Conservation (phyloP, 2,888 invertebrate genomes). For the Calameuta filiformis region DNA sequence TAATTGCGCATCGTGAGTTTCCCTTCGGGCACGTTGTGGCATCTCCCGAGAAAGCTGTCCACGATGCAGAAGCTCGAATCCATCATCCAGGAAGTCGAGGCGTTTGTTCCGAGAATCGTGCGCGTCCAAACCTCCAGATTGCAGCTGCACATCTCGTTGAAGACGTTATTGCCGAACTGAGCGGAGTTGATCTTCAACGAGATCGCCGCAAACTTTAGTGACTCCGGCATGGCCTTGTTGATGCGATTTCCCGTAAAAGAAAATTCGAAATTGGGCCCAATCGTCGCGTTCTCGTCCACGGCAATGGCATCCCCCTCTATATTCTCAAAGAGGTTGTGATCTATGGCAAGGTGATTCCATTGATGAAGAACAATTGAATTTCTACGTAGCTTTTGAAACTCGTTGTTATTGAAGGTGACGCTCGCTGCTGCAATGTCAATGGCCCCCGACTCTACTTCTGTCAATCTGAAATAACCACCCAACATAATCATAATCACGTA, state of each 20-base stretch:
- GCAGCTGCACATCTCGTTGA: slow-evolving; percentile 74
- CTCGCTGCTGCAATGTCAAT: slow-evolving; percentile 74
- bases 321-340: slow-evolving; percentile 74
- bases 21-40: slow-evolving; percentile 75
- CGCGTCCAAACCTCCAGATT: slow-evolving; percentile 72
- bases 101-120: slow-evolving; percentile 66
- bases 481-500: background rate
- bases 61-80: slow-evolving; percentile 75
- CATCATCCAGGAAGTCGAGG: slow-evolving; percentile 65
- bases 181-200: slow-evolving; percentile 65
- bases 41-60: slow-evolving; percentile 70
- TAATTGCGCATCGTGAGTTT: slow-evolving; percentile 74
- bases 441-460: slow-evolving; percentile 72
- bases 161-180: slow-evolving; percentile 72
- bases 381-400: slow-evolving; percentile 71
- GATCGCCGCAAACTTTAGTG: slow-evolving; percentile 73
- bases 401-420: slow-evolving; percentile 72
- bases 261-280: slow-evolving; percentile 63
- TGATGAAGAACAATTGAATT: slow-evolving; percentile 74
- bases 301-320: slow-evolving; percentile 71
- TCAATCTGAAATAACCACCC: slow-evolving; percentile 69
- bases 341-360: slow-evolving; percentile 74
- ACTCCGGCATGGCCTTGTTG: slow-evolving; percentile 67
- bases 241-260: slow-evolving; percentile 72
- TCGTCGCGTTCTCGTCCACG: slow-evolving; percentile 64